Conservation (phyloP, 1,140 invertebrate genomes). For the Caenorhabditis brenneri region DNA sequence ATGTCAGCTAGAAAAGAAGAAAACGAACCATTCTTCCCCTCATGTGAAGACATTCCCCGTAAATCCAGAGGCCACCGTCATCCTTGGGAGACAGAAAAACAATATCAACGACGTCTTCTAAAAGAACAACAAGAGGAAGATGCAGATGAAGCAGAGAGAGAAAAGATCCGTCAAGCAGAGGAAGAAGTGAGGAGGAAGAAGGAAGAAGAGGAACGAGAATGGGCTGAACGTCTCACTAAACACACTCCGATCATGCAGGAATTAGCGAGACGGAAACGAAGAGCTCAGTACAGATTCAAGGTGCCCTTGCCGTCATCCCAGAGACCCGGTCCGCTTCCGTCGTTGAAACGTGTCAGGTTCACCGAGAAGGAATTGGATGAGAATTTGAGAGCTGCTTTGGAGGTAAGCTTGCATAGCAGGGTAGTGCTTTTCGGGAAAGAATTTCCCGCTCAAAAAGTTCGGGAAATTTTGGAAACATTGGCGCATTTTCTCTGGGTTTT, state of each 20-base stretch:
- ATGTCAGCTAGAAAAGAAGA: not conserved
- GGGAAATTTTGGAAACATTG: too few species aligned
- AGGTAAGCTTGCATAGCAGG: not conserved
- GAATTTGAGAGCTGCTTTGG: not conserved
- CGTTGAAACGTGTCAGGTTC: not conserved
- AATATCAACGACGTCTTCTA: not conserved
- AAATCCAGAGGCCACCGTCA: not conserved
- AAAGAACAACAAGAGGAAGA: not conserved
- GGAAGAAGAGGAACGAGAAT: not conserved
- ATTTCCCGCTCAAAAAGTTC: too few species aligned
- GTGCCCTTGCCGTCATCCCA: not conserved
- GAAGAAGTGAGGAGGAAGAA: not conserved
- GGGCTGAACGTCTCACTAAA: not conserved
- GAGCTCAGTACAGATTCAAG: not conserved
- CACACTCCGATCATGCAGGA: not conserved
- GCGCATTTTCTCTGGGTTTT: too few species aligned
- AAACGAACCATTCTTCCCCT: not conserved
- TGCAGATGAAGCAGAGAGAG: not conserved
- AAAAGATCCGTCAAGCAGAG: not conserved
- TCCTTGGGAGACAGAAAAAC: slow-evolving; percentile 1
- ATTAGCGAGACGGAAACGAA: not conserved
- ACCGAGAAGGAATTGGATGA: not conserved
- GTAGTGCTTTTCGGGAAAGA: too few species aligned
- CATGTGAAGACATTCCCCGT: not conserved
- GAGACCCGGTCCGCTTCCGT: not conserved